Percentiles rank a stretch among this genome's conserved stretches.
These are phyloP conservation scores for Amphiprion ocellaris DNA, from an alignment of 2,113 vertebrate species.

Conservation along the genomic window DNA sequence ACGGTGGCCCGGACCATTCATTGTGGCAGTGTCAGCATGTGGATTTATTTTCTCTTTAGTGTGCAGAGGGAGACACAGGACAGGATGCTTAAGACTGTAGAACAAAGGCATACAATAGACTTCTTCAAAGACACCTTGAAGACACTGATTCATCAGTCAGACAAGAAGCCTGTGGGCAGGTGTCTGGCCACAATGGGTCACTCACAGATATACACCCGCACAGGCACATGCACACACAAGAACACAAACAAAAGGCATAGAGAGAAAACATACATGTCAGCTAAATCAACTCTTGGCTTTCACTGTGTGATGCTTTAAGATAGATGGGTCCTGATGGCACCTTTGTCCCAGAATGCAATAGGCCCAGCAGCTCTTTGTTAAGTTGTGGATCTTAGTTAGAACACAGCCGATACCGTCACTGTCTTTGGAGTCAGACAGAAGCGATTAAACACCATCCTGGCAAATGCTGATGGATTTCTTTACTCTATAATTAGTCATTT, in stretches of 20 bases:
- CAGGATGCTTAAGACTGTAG: constrained; percentile 71
- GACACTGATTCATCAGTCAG: constrained; percentile 81
- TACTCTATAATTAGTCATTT: neutral
- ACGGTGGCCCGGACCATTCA: constrained; percentile 60
- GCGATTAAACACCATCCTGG: neutral
- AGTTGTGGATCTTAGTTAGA: constrained; percentile 43
- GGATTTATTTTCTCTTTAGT: constrained; percentile 76
- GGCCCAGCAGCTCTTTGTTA: constrained; percentile 59
- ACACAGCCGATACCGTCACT: constrained; percentile 33
- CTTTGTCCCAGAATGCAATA: constrained; percentile 67
- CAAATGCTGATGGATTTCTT: constrained; percentile 8
- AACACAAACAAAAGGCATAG: constrained; percentile 58
- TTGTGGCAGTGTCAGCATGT: constrained; percentile 65
- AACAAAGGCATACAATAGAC: constrained; percentile 80
- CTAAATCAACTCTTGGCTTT: constrained; percentile 71
- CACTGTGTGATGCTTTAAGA: constrained; percentile 70
- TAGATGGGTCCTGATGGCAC: constrained; percentile 65
- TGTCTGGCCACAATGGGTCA: constrained; percentile 80
- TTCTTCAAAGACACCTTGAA: constrained; percentile 83
- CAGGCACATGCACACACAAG: constrained; percentile 19
- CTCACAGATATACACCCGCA: constrained; percentile 59
- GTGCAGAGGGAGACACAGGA: constrained; percentile 65
- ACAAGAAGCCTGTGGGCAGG: constrained; percentile 80
- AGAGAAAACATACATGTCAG: constrained; percentile 57
- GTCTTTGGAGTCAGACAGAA: neutral